These are phyloP conservation scores for Dendroctonus ponderosae DNA, from an alignment of 1,140 invertebrate genomes.

Conservation along the genomic window DNA sequence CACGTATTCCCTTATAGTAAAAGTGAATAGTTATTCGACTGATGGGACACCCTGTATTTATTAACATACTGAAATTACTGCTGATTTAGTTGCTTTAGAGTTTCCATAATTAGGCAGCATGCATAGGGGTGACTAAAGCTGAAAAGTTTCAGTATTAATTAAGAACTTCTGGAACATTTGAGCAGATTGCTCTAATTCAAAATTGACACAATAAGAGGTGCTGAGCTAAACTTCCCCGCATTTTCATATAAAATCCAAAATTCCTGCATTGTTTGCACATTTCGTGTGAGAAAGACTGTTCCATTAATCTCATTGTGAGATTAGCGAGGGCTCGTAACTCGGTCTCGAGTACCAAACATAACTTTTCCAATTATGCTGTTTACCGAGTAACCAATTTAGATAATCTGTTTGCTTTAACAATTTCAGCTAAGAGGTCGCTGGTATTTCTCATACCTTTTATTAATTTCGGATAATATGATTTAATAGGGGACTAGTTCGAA, in stretches of 20 bases:
- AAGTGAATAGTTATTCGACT: too few relatives aligned
- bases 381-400: constrained; percentile 46
- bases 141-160: too few relatives aligned
- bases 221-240: background rate
- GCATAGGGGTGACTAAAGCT: too few relatives aligned
- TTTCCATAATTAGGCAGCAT: too few relatives aligned
- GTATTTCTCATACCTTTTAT: constrained; percentile 34
- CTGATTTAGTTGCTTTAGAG: too few relatives aligned
- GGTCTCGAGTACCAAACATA: constrained; percentile 26
- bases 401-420: constrained; percentile 43
- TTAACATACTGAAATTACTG: too few relatives aligned
- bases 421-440: constrained; percentile 37
- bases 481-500: constrained; percentile 8
- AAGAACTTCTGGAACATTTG: too few relatives aligned
- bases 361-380: constrained; percentile 46
- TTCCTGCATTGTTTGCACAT: constrained; percentile 16
- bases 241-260: constrained; percentile 19
- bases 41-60: too few relatives aligned
- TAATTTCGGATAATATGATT: constrained; percentile 24
- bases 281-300: constrained; percentile 11
- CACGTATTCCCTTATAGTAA: too few relatives aligned
- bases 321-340: constrained; percentile 11
- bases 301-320: constrained; percentile 24
- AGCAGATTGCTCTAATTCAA: too few relatives aligned
- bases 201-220: background rate